Evolutionary conservation across 2,888 invertebrate genomes (phyloP).

Genomic region (Gandaritis pyraliata): DNA sequence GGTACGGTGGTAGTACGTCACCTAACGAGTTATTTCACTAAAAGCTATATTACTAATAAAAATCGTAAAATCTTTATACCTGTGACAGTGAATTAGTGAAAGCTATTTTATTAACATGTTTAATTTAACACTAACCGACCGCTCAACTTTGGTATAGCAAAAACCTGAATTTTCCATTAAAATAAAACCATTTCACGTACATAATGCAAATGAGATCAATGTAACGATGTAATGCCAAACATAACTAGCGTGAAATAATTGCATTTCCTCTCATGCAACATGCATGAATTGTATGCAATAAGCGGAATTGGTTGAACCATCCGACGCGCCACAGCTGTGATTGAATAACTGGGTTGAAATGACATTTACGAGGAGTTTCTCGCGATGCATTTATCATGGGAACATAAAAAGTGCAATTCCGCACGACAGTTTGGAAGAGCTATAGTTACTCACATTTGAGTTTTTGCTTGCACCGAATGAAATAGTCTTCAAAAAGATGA

Average conservation of each 20-base stretch:
- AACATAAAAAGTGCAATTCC: too few relatives aligned
- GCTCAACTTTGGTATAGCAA: background rate
- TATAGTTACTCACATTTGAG: too few relatives aligned
- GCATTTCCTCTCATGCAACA: slow-evolving; percentile 56
- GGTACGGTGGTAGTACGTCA: too few relatives aligned
- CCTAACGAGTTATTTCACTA: too few relatives aligned
- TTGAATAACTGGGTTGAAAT: slow-evolving; percentile 24
- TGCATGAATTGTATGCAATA: slow-evolving; percentile 60
- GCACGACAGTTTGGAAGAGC: too few relatives aligned
- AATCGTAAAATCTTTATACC: too few relatives aligned
- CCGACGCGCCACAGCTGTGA: slow-evolving; percentile 27
- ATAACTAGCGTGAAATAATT: slow-evolving; percentile 53
- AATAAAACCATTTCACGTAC: slow-evolving; percentile 7
- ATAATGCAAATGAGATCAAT: slow-evolving; percentile 28
- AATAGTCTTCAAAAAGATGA: too few relatives aligned
- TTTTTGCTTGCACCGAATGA: too few relatives aligned
- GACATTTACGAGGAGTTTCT: background rate
- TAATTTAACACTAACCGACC: background rate
- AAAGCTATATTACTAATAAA: too few relatives aligned
- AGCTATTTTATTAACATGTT: too few relatives aligned
- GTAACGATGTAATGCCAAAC: slow-evolving; percentile 41
- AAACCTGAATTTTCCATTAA: background rate
- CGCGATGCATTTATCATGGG: too few relatives aligned
- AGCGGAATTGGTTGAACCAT: slow-evolving; percentile 43
- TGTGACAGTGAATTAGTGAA: too few relatives aligned